Evolutionary conservation across 1,140 invertebrate species (phyloP).

Genomic region (Saccostrea cuccullata): DNA sequence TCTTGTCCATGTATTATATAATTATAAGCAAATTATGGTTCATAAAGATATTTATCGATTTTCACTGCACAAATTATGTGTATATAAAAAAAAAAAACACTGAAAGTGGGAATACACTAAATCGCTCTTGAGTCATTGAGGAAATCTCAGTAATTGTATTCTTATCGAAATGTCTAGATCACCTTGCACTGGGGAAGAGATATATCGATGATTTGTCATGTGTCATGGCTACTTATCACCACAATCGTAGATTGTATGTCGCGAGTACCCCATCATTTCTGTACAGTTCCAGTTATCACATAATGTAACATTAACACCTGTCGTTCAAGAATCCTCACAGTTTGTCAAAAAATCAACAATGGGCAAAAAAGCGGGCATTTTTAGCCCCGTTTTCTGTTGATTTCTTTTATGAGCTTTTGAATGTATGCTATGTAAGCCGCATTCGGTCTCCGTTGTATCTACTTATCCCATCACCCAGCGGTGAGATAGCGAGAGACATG

Average conservation of each 20-base stretch:
- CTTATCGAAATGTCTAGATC: conserved; percentile 32
- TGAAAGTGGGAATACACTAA: not conserved
- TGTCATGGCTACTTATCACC: conserved; percentile 24
- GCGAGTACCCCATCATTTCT: not conserved
- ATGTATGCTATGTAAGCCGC: not conserved
- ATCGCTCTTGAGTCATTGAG: conserved; percentile 14
- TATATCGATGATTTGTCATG: conserved; percentile 19
- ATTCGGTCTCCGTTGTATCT: not conserved
- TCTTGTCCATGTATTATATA: not conserved
- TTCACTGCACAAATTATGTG: not conserved
- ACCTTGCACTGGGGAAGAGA: conserved; percentile 6
- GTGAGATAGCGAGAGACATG: not conserved
- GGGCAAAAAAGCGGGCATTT: not conserved
- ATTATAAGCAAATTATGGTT: conserved; percentile 2
- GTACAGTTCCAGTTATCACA: not conserved
- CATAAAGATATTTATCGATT: conserved; percentile 10
- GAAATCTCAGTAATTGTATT: conserved; percentile 7
- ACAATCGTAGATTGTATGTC: not conserved
- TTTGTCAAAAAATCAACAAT: conserved; percentile 7
- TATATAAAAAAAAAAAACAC: not conserved
- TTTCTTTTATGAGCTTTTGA: not conserved
- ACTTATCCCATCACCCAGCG: conserved; percentile 17
- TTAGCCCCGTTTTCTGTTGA: not conserved
- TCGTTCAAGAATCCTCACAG: conserved; percentile 9
- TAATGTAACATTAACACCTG: conserved; percentile 4